phyloP scores from a whole-genome alignment of 1,140 invertebrate species.

The Drosophila mojavensis region DNA sequence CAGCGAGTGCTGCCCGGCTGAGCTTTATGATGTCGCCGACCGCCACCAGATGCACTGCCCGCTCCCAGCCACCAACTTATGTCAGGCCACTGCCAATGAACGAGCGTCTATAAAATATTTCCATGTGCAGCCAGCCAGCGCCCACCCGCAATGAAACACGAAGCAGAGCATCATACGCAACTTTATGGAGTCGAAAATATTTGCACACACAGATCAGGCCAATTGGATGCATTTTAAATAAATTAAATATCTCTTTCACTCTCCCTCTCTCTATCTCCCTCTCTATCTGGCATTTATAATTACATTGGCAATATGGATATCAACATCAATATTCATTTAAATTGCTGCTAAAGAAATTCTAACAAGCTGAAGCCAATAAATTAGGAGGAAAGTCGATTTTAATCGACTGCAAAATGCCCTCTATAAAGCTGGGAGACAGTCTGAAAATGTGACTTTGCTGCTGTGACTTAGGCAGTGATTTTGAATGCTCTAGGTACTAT shows the following conservation, averaged over 20 bases:
- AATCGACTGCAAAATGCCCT: not conserved
- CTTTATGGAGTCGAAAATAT: not conserved
- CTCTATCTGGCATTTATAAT: not conserved
- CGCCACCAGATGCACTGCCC: conserved; percentile 27
- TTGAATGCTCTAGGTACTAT: too few species aligned
- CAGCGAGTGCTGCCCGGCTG: conserved; percentile 29
- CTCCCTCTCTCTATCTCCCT: too few species aligned
- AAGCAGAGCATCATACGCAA: not conserved
- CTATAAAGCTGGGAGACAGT: too few species aligned
- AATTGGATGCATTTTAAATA: conserved; percentile 1
- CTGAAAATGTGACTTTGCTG: too few species aligned
- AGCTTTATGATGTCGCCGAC: conserved; percentile 51
- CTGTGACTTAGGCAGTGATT: too few species aligned
- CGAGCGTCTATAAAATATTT: conserved; percentile 7
- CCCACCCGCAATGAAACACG: not conserved
- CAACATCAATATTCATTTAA: not conserved
- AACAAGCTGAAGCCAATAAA: not conserved
- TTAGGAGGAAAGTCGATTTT: not conserved
- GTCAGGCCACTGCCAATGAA: conserved; percentile 1
- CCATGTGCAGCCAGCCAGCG: not conserved
- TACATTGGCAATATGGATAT: not conserved
- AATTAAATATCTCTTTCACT: not conserved
- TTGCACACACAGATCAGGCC: not conserved
- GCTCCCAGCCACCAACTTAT: conserved; percentile 8
- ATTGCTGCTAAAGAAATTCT: not conserved